Percentiles rank a stretch among this genome's conserved stretches.
phyloP scores from a whole-genome alignment of 2,797 vertebrate species.

The Epinephelus coioides region DNA sequence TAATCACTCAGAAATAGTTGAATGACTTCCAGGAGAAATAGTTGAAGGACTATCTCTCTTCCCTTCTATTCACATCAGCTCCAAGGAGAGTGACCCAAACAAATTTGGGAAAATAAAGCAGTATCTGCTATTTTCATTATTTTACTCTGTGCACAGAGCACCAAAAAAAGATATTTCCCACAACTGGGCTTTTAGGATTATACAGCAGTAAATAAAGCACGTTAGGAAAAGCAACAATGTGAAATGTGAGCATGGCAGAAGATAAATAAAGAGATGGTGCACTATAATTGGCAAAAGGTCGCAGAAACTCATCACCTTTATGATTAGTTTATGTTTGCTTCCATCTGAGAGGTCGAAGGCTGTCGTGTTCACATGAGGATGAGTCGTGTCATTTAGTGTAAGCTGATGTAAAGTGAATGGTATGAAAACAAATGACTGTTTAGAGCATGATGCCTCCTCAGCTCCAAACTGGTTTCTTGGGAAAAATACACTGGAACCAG shows the following conservation, averaged over 20 bases:
- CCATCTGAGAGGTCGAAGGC: slow-evolving; percentile 59
- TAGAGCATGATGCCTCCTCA: neutral
- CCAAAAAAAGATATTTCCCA: slow-evolving; percentile 52
- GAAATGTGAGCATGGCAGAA: slow-evolving; percentile 37
- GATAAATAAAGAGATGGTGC: slow-evolving; percentile 11
- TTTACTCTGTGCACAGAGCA: slow-evolving; percentile 7
- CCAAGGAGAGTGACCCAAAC: slow-evolving; percentile 37
- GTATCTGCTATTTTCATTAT: slow-evolving; percentile 52
- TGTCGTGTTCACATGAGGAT: slow-evolving; percentile 59
- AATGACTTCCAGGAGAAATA: slow-evolving; percentile 59
- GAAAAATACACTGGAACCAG: slow-evolving; percentile 16
- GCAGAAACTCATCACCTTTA: slow-evolving; percentile 34
- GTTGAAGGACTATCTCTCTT: slow-evolving; percentile 18
- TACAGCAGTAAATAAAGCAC: slow-evolving; percentile 34
- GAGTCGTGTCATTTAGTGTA: neutral
- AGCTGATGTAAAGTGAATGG: neutral
- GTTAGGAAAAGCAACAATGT: slow-evolving; percentile 47
- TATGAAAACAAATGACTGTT: slow-evolving; percentile 19
- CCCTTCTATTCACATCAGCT: slow-evolving; percentile 29
- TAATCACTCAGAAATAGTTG: slow-evolving; percentile 66
- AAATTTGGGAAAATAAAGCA: slow-evolving; percentile 40
- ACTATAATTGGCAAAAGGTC: slow-evolving; percentile 37
- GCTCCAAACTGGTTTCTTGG: neutral
- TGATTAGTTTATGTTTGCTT: slow-evolving; percentile 51
- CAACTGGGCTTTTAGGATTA: slow-evolving; percentile 29